These are phyloP conservation scores for Ichneumoninae sp. DNA, from an alignment of 2,888 invertebrate genomes.

Conservation along the genomic window DNA sequence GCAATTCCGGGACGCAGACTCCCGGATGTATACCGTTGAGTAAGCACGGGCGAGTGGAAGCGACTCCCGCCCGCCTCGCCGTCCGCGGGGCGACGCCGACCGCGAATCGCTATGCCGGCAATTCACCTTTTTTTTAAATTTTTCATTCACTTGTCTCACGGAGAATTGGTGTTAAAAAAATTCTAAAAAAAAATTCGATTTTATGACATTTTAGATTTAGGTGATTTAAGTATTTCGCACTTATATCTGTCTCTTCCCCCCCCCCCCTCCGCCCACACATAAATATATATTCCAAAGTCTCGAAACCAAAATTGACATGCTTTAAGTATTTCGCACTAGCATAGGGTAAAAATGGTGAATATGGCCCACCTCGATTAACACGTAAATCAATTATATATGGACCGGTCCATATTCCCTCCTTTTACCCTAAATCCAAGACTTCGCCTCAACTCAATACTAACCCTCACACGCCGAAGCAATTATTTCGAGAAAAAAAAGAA, in stretches of 20 bases:
- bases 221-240: too few species aligned
- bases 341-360: too few species aligned
- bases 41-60: slow-evolving; percentile 10
- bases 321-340: too few species aligned
- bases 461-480: too few species aligned
- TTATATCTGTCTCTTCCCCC: not conserved
- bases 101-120: not conserved
- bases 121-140: not conserved
- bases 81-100: not conserved
- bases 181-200: too few species aligned
- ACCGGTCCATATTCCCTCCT: too few species aligned
- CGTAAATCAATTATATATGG: too few species aligned
- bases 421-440: too few species aligned
- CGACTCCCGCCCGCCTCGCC: not conserved
- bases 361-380: too few species aligned
- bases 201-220: too few species aligned
- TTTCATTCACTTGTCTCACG: not conserved
- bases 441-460: too few species aligned
- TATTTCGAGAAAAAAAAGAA: not conserved
- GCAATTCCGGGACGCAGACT: slow-evolving; percentile 33
- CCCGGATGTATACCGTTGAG: slow-evolving; percentile 26
- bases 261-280: slow-evolving; percentile 13
- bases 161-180: not conserved
- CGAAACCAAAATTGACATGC: too few species aligned
- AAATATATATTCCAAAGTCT: slow-evolving; percentile 38